phyloP scores from a whole-genome alignment of 2,113 vertebrate genomes.

The Dissostichus mawsoni region DNA sequence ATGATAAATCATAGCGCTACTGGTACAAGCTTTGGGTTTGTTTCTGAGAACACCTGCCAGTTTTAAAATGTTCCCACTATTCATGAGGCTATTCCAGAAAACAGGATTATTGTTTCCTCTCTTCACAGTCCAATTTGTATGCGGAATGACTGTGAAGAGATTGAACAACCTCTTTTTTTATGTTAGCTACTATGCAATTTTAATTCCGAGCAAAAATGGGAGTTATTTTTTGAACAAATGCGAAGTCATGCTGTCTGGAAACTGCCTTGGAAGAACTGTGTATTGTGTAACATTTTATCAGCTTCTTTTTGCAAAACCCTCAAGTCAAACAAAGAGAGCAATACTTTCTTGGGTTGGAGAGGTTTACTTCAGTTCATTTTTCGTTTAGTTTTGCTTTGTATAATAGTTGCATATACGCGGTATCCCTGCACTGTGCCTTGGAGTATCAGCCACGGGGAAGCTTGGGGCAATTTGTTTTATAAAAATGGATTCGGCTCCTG shows the following conservation, averaged over 20 bases:
- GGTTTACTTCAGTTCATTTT: background rate
- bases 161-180: conserved; percentile 28
- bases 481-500: conserved; percentile 34
- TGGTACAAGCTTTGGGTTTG: conserved; percentile 55
- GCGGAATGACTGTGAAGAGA: conserved; percentile 12
- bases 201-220: conserved; percentile 4
- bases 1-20: conserved; percentile 72
- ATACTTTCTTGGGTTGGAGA: conserved; percentile 11
- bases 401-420: conserved; percentile 20
- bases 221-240: background rate
- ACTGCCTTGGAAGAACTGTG: background rate
- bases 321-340: conserved; percentile 22
- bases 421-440: conserved; percentile 30
- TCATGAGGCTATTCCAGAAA: conserved; percentile 53
- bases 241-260: background rate
- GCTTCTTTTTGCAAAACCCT: conserved; percentile 25
- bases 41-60: conserved; percentile 65
- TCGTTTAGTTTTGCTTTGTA: conserved; percentile 24
- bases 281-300: conserved; percentile 23
- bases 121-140: conserved; percentile 51
- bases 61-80: conserved; percentile 53
- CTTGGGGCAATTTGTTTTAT: conserved; percentile 68
- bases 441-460: conserved; percentile 57
- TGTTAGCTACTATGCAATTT: background rate
- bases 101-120: conserved; percentile 58